These are phyloP conservation scores for Harpalus rufipes DNA, from an alignment of 2,888 invertebrate species.

Conservation along the genomic window DNA sequence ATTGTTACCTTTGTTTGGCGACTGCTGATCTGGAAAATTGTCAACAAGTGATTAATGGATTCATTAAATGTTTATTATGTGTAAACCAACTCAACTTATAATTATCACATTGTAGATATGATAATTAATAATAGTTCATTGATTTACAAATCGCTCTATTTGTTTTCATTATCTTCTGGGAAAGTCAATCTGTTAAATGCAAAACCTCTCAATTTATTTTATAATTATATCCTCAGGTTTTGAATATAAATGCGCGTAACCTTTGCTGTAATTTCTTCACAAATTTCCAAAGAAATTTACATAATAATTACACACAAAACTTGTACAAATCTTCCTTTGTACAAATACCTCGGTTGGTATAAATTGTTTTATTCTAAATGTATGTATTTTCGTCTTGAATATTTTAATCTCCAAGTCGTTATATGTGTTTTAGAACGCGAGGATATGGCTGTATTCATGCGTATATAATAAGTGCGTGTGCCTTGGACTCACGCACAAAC, in stretches of 20 bases:
- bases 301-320: neutral
- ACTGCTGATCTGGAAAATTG: constrained; percentile 24
- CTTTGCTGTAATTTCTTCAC: neutral
- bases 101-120: constrained; percentile 25
- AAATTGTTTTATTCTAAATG: too few relatives aligned
- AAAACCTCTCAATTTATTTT: neutral
- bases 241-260: neutral
- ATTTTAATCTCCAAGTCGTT: too few relatives aligned
- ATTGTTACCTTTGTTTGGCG: constrained; percentile 34
- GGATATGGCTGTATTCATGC: neutral
- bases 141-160: constrained; percentile 2
- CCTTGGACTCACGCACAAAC: neutral
- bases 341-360: too few relatives aligned
- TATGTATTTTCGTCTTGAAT: too few relatives aligned
- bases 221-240: neutral
- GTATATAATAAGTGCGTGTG: neutral
- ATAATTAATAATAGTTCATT: constrained; percentile 7
- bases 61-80: constrained; percentile 51
- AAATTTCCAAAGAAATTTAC: constrained; percentile 1
- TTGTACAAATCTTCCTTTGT: neutral
- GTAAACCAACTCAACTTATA: constrained; percentile 24
- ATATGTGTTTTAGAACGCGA: too few relatives aligned
- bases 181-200: neutral
- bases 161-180: neutral
- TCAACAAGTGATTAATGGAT: constrained; percentile 49